These are phyloP conservation scores for Heloderma charlesbogerti DNA, from an alignment of 2,113 vertebrate genomes.

Conservation along the genomic window DNA sequence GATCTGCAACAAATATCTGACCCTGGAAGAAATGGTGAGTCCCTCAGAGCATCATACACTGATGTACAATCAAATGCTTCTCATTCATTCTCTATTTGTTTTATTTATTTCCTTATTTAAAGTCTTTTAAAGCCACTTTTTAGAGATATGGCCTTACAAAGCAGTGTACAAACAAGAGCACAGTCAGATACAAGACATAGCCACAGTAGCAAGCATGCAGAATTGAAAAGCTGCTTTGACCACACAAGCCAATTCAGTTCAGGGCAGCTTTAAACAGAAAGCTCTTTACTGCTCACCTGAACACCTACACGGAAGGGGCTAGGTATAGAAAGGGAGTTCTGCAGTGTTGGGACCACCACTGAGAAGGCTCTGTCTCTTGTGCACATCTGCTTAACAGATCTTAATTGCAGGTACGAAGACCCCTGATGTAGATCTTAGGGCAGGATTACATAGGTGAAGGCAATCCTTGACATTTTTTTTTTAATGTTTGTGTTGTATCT, in stretches of 20 bases:
- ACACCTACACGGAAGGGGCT: neutral
- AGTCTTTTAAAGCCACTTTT: too few species aligned
- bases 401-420: neutral
- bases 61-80: neutral
- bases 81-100: neutral
- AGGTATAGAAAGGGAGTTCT: neutral
- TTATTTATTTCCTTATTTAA: neutral
- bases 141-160: neutral
- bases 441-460: neutral
- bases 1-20: slow-evolving; percentile 92
- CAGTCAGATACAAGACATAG: neutral
- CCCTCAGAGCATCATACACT: neutral
- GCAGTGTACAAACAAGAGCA: neutral
- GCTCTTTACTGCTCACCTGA: neutral
- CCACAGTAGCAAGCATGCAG: neutral
- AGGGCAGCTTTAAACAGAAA: neutral
- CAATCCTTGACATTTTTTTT: neutral
- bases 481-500: neutral
- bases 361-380: neutral
- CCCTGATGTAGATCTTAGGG: neutral
- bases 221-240: neutral
- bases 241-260: too few species aligned
- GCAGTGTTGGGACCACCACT: neutral
- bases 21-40: slow-evolving; percentile 86
- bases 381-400: neutral